A percentile compares a stretch with the other conserved stretches of the same genome.
phyloP scores from a whole-genome alignment of 2,113 vertebrate genomes.

The Fregetta grallaria region DNA sequence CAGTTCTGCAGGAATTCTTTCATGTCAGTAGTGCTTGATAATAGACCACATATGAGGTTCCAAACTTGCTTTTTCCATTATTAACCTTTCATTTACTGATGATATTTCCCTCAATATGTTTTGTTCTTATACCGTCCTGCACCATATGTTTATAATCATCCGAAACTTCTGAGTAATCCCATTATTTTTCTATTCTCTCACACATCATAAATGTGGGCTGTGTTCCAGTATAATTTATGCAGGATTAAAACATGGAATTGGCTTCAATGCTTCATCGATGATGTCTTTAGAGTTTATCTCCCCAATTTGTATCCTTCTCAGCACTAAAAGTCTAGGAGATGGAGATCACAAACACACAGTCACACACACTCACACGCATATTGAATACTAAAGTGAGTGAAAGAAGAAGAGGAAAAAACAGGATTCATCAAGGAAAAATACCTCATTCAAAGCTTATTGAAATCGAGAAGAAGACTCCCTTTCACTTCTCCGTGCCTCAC shows the following conservation, averaged over 20 bases:
- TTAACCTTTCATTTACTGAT: conserved; percentile 46
- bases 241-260: conserved; percentile 60
- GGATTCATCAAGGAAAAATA: background rate
- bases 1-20: conserved; percentile 59
- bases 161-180: conserved; percentile 46
- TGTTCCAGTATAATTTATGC: conserved; percentile 54
- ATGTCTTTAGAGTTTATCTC: conserved; percentile 37
- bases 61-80: conserved; percentile 43
- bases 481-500: background rate
- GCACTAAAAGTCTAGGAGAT: background rate
- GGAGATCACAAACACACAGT: background rate
- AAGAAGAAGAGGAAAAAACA: background rate
- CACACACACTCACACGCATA: background rate
- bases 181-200: conserved; percentile 60
- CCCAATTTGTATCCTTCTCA: background rate
- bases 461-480: background rate
- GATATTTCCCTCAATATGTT: conserved; percentile 20
- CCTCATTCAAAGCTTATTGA: background rate
- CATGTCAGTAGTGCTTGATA: conserved; percentile 46
- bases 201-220: conserved; percentile 37
- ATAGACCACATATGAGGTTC: conserved; percentile 34
- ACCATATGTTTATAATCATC: conserved; percentile 73
- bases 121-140: background rate
- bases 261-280: conserved; percentile 29
- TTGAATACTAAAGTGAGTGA: background rate